Conservation (phyloP, 1,140 invertebrate species). For the Chrysopa pallens region DNA sequence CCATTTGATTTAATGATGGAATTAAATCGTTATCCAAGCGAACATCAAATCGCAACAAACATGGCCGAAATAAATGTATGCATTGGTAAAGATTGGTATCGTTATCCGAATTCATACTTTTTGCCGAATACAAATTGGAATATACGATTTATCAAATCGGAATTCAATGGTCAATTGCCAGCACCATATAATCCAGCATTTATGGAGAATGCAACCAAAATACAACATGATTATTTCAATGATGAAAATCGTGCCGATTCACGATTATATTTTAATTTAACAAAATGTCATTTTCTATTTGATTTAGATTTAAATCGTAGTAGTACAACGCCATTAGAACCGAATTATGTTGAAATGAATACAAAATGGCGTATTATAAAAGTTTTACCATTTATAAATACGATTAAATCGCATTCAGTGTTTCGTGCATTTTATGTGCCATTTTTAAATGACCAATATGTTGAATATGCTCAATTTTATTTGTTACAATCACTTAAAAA, state of each 20-base stretch:
- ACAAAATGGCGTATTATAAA: conserved; percentile 59
- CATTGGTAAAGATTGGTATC: conserved; percentile 95
- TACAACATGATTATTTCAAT: conserved; percentile 84
- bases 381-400: conserved; percentile 59
- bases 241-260: conserved; percentile 82
- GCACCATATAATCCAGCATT: conserved; percentile 52
- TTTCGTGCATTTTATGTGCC: conserved; percentile 83
- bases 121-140: conserved; percentile 62
- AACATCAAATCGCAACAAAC: conserved; percentile 31
- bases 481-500: conserved; percentile 53
- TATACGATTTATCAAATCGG: conserved; percentile 76
- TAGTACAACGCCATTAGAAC: conserved; percentile 41
- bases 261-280: conserved; percentile 48
- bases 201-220: conserved; percentile 25
- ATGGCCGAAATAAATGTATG: conserved; percentile 64
- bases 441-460: conserved; percentile 50
- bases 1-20: conserved; percentile 80
- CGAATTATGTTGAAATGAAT: conserved; percentile 55
- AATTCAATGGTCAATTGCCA: conserved; percentile 85
- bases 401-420: conserved; percentile 55
- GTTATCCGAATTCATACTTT: conserved; percentile 92
- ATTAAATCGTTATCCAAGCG: conserved; percentile 42
- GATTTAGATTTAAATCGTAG: conserved; percentile 64
- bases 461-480: conserved; percentile 62
- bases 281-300: conserved; percentile 67